These are phyloP conservation scores for Sebastes diploproa DNA, from an alignment of 2,797 vertebrate species.

Conservation along the genomic window DNA sequence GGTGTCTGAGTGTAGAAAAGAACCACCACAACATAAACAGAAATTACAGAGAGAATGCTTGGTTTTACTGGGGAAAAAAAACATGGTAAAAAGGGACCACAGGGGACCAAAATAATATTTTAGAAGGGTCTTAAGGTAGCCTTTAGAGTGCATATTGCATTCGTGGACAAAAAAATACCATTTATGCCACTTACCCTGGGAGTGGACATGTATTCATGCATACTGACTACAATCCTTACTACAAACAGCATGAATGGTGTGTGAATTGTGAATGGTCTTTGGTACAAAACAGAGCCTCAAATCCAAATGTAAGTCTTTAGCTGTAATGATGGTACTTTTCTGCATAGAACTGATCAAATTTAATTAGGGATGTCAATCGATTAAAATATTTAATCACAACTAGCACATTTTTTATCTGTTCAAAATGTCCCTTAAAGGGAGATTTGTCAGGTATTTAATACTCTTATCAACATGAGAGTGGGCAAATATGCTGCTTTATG, in stretches of 20 bases:
- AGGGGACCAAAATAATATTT: conserved; percentile 63
- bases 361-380: no score
- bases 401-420: no score
- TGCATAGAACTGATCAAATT: no score
- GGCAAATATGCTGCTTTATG: no score
- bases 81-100: conserved; percentile 56
- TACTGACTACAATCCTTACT: background rate
- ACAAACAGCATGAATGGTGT: background rate
- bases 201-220: conserved; percentile 32
- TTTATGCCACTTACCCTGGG: conserved; percentile 22
- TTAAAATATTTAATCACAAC: no score
- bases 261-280: background rate
- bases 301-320: background rate
- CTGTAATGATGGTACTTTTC: background rate
- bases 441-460: no score
- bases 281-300: background rate
- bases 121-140: conserved; percentile 56
- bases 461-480: no score
- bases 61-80: conserved; percentile 39
- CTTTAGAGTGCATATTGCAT: conserved; percentile 34
- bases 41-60: conserved; percentile 65
- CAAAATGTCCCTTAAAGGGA: no score
- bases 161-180: conserved; percentile 26
- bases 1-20: conserved; percentile 38
- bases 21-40: conserved; percentile 59